These are phyloP conservation scores for Lomographa bimaculata DNA, from an alignment of 2,888 invertebrate genomes.

Conservation along the genomic window DNA sequence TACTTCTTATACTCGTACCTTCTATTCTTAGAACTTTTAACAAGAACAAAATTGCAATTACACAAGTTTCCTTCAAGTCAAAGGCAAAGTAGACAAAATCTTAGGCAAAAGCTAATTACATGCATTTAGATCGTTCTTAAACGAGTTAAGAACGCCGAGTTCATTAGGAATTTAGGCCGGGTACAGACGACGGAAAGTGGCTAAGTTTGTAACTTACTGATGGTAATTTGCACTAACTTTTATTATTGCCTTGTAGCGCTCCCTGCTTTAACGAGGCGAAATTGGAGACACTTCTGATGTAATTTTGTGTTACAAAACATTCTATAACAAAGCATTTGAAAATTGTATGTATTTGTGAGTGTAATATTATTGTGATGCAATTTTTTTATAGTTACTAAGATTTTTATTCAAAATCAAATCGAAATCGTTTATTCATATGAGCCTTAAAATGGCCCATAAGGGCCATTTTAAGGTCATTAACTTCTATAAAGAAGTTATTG, in stretches of 20 bases:
- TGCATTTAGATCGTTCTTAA: conserved; percentile 27
- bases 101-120: conserved; percentile 30
- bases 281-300: conserved; percentile 16
- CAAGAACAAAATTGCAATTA: no score
- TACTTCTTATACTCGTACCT: no score
- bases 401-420: no score
- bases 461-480: no score
- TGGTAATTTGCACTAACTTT: conserved; percentile 42
- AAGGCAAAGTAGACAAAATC: conserved; percentile 16
- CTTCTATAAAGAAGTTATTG: no score
- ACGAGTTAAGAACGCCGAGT: conserved; percentile 33
- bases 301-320: conserved; percentile 4
- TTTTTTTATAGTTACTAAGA: no score
- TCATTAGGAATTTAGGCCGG: conserved; percentile 38
- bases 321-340: no score
- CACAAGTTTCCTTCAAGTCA: conserved; percentile 11
- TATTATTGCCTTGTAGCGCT: conserved; percentile 34
- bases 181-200: conserved; percentile 32
- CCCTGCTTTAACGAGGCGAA: conserved; percentile 18
- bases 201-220: conserved; percentile 40
- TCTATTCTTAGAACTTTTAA: no score
- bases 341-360: no score
- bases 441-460: no score
- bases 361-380: no score
- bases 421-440: no score